Conservation (phyloP, 92 coral and sea anemone species). For the Phenganax marumi region DNA sequence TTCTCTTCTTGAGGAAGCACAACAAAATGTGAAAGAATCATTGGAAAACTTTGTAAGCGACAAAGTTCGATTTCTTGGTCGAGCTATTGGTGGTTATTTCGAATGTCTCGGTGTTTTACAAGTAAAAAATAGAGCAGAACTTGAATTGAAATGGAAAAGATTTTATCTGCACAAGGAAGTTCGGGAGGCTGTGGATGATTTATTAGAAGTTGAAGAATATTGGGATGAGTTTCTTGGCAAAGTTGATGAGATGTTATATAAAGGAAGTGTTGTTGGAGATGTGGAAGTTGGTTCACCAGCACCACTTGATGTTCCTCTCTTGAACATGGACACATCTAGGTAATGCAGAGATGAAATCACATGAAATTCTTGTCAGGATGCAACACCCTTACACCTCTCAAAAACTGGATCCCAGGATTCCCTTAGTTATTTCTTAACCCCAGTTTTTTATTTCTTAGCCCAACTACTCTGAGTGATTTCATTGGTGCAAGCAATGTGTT, state of each 20-base stretch:
- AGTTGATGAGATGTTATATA: conserved; percentile 61
- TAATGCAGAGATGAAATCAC: conserved; percentile 11
- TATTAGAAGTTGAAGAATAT: conserved; percentile 65
- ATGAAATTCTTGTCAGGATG: too few relatives aligned
- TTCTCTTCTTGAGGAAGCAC: conserved; percentile 59
- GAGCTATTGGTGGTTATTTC: conserved; percentile 67
- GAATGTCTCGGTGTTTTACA: conserved; percentile 52
- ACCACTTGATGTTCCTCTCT: conserved; percentile 63
- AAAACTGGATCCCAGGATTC: neutral
- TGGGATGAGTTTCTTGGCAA: conserved; percentile 74
- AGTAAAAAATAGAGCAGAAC: conserved; percentile 62
- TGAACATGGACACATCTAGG: conserved; percentile 69
- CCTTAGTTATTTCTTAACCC: neutral
- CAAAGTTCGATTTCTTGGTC: conserved; percentile 63
- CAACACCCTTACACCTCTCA: neutral
- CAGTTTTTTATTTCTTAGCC: conserved; percentile 36
- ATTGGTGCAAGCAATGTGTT: conserved; percentile 55
- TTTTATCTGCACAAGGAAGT: conserved; percentile 53
- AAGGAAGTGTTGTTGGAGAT: neutral
- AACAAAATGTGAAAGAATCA: conserved; percentile 54
- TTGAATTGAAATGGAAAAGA: conserved; percentile 59
- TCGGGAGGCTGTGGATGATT: conserved; percentile 64
- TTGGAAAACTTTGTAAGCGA: conserved; percentile 67
- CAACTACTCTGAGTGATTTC: conserved; percentile 60
- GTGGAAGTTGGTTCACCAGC: conserved; percentile 58